Percentiles rank a stretch among this genome's conserved stretches.
phyloP scores from a whole-genome alignment of 2,797 vertebrate genomes.

The Molossus alvarezi region DNA sequence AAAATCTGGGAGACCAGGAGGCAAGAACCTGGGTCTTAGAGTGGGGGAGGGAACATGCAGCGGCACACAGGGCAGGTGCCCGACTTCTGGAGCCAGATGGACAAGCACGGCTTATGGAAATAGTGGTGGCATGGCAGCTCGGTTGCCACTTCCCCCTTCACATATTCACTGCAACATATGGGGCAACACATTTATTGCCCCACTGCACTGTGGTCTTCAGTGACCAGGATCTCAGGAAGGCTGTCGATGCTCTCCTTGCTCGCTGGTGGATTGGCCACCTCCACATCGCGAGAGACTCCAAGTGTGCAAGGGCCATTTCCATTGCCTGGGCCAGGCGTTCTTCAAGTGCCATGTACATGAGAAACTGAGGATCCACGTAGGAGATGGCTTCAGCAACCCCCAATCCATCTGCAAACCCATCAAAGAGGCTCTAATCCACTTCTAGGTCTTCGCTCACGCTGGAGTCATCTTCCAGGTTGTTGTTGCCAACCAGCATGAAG shows the following conservation, averaged over 20 bases:
- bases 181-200: slow-evolving; percentile 92
- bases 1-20: slow-evolving; percentile 60
- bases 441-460: slow-evolving; percentile 83
- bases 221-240: slow-evolving; percentile 90
- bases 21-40: slow-evolving; percentile 73
- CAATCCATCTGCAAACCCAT: slow-evolving; percentile 91
- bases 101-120: slow-evolving; percentile 93
- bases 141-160: slow-evolving; percentile 91
- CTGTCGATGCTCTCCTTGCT: slow-evolving; percentile 91
- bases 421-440: slow-evolving; percentile 89
- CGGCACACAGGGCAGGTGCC: slow-evolving; percentile 85
- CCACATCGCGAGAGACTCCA: slow-evolving; percentile 90
- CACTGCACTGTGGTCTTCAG: slow-evolving; percentile 86
- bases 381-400: slow-evolving; percentile 90
- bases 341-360: slow-evolving; percentile 91
- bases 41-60: slow-evolving; percentile 84
- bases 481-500: slow-evolving; percentile 84
- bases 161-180: slow-evolving; percentile 93
- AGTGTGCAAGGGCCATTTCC: slow-evolving; percentile 91
- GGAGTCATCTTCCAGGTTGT: slow-evolving; percentile 85
- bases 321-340: slow-evolving; percentile 91
- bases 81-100: slow-evolving; percentile 91
- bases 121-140: slow-evolving; percentile 93
- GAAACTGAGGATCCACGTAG: slow-evolving; percentile 89
- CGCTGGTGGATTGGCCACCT: slow-evolving; percentile 92